Evolutionary conservation across 92 coral and sea anemone species (phyloP), one percentile per base, ranked within the genome.

Genomic region (Epizoanthus illoricatus): DNA sequence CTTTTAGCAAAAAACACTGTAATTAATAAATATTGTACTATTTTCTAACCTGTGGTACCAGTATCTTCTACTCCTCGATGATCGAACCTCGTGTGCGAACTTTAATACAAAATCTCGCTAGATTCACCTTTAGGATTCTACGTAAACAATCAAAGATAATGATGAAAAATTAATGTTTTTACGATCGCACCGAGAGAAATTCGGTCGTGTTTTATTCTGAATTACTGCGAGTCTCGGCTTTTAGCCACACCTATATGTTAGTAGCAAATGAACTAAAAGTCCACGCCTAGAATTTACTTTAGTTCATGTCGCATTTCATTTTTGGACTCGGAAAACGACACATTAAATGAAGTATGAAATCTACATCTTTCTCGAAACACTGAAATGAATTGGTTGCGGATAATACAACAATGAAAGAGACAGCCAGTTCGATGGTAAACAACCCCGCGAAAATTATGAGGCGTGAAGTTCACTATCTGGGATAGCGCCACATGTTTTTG

Each of bases 61-160:
- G 58, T 83, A 3, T 49, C 54, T 58, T 43, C 60, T 65, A 43
- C 58, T 57, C 21, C 59, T 15, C 47, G 71, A 23, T 45, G 66
- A 42, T 21, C 40, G 23, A 65, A n/a, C 62, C 66, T 63, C 70
- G 73, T 43, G 71, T 19, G 62, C 70, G 15, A 79, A 63, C 7
- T 67, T 56, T 24, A 63, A 21, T 69, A 69, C 62, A 10, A 33
- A 58, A 66, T 82, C 81, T 85, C 85, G 67, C 33, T 43, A 83
- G 90, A 76, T 73, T 75, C 36, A 83, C 84, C 80, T 82, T 86
- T 57, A 47, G 74, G 39, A 79, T 49, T 68, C 83, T 82, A 42
- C 76, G 85, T 81, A 90, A 80, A 87, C 85, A 90, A 90, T 87
- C 90, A 74, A 92, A 85, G 84, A 85, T 90, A 79, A 87, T 79